Evolutionary conservation across 2,797 vertebrate species (phyloP).

Genomic region (Hemibagrus guttatus): DNA sequence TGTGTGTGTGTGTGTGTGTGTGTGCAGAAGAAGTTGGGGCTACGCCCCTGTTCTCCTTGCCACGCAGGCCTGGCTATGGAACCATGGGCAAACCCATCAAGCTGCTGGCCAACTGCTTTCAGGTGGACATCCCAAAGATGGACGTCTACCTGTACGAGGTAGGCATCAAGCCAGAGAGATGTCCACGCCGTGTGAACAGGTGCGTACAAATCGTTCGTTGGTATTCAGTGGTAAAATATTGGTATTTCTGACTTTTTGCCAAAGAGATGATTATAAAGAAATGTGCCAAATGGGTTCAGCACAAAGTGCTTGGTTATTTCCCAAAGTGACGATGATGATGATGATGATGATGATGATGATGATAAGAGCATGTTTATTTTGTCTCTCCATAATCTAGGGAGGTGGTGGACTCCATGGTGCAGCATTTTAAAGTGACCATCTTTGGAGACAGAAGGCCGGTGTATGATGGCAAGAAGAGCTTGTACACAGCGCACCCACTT

Average conservation of each 20-base stretch:
- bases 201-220: slow-evolving; percentile 48
- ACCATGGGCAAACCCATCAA: slow-evolving; percentile 97
- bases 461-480: slow-evolving; percentile 96
- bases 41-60: slow-evolving; percentile 91
- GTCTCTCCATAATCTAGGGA: slow-evolving; percentile 74
- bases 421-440: slow-evolving; percentile 99
- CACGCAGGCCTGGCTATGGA: slow-evolving; percentile 96
- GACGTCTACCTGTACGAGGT: slow-evolving; percentile 98
- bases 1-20: neutral
- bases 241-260: neutral
- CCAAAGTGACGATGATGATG: neutral
- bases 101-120: slow-evolving; percentile 98
- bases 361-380: neutral
- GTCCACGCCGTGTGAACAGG: slow-evolving; percentile 97
- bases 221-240: too few relatives aligned
- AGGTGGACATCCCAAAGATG: slow-evolving; percentile 99
- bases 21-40: slow-evolving; percentile 89
- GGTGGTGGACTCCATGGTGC: slow-evolving; percentile 98
- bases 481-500: slow-evolving; percentile 93
- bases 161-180: slow-evolving; percentile 97
- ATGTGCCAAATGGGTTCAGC: neutral
- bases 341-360: too few relatives aligned
- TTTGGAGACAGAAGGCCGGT: slow-evolving; percentile 95
- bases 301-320: neutral
- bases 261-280: neutral